Evolutionary conservation across 2,113 vertebrate genomes (phyloP).

Genomic region (Gymnobelideus leadbeateri): DNA sequence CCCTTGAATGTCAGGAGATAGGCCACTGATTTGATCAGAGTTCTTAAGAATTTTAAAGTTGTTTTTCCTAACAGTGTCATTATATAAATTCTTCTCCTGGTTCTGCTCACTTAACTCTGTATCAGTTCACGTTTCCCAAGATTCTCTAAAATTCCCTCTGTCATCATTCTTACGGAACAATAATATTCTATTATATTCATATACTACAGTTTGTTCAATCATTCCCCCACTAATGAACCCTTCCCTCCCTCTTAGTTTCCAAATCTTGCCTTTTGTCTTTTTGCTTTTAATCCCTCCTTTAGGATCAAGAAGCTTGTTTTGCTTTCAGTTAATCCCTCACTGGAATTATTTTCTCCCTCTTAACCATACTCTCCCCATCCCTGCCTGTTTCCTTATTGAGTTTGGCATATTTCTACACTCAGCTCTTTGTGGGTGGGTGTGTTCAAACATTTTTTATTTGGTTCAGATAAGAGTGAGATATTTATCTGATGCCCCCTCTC

Average conservation of each 20-base stretch:
- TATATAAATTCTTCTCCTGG: not conserved
- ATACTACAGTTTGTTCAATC: not conserved
- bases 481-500: not conserved
- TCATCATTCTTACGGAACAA: not conserved
- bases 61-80: not conserved
- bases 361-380: not conserved
- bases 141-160: not conserved
- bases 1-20: not conserved
- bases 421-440: not conserved
- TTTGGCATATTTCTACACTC: not conserved
- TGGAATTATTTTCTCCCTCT: not conserved
- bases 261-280: not conserved
- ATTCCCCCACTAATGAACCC: not conserved
- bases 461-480: not conserved
- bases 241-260: not conserved
- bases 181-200: not conserved
- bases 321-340: not conserved
- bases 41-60: not conserved
- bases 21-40: not conserved
- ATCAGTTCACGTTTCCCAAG: not conserved
- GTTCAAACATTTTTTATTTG: not conserved
- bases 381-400: not conserved
- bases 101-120: not conserved
- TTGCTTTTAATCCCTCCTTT: constrained; percentile 29
- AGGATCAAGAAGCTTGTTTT: constrained; percentile 37